These are phyloP conservation scores for Sericinus montela DNA, from an alignment of 2,888 invertebrate species.

Conservation along the genomic window DNA sequence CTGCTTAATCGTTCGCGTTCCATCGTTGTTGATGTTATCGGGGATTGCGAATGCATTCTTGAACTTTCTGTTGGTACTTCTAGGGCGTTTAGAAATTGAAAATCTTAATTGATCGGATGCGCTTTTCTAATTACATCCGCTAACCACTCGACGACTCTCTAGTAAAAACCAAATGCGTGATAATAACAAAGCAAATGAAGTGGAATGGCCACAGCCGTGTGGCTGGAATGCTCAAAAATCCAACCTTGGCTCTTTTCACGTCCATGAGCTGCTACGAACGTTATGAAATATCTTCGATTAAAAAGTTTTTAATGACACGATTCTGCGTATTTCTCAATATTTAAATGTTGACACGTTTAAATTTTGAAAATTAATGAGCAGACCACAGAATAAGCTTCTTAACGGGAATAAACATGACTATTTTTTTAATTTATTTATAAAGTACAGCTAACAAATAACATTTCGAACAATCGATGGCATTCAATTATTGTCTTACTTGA, in stretches of 20 bases:
- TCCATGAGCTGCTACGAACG: constrained; percentile 23
- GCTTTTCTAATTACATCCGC: no score
- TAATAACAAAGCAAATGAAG: constrained; percentile 11
- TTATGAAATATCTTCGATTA: constrained; percentile 22
- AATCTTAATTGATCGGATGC: no score
- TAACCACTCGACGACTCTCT: no score
- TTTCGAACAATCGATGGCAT: no score
- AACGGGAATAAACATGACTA: no score
- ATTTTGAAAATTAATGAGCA: no score
- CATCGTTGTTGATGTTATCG: neutral
- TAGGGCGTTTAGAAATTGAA: neutral
- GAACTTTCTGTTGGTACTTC: neutral
- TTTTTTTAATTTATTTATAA: no score
- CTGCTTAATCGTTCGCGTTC: neutral
- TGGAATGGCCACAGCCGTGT: constrained; percentile 7
- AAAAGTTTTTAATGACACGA: neutral
- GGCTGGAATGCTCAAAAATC: constrained; percentile 29
- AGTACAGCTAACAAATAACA: no score
- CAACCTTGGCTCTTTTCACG: constrained; percentile 40
- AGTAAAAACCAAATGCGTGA: neutral
- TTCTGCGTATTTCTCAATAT: neutral
- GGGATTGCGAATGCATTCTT: neutral
- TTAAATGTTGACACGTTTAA: neutral
- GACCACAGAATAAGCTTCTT: no score
- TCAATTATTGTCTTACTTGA: no score